Conservation (phyloP, 2,797 vertebrate genomes). For the Spinus olivaceus region DNA sequence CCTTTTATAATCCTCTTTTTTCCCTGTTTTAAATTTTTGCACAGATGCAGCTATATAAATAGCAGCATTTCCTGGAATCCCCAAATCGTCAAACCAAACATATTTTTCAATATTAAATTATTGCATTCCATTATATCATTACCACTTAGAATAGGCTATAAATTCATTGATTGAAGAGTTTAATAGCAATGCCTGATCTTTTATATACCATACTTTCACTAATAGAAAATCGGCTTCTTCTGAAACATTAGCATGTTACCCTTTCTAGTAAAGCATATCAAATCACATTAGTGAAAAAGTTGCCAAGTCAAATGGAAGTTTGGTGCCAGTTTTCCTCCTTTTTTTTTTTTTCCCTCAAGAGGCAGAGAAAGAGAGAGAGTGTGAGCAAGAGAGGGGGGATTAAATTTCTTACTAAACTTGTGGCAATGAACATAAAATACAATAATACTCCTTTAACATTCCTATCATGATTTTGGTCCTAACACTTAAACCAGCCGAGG, state of each 20-base stretch:
- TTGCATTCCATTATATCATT: constrained; percentile 69
- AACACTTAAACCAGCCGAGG: background rate
- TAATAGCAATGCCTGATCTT: constrained; percentile 60
- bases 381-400: constrained; percentile 6
- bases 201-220: constrained; percentile 62
- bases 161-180: constrained; percentile 57
- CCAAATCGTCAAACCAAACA: constrained; percentile 47
- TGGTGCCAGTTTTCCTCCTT: constrained; percentile 37
- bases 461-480: constrained; percentile 48
- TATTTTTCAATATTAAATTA: constrained; percentile 67
- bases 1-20: background rate
- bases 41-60: constrained; percentile 50
- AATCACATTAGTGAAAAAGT: constrained; percentile 66
- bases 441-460: constrained; percentile 64
- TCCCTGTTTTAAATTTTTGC: constrained; percentile 50
- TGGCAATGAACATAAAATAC: constrained; percentile 63
- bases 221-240: constrained; percentile 69
- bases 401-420: constrained; percentile 67
- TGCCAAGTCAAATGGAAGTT: constrained; percentile 71
- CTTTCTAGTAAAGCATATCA: constrained; percentile 69
- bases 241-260: constrained; percentile 73
- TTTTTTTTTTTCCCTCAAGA: background rate
- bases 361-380: background rate
- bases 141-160: constrained; percentile 61
- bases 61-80: constrained; percentile 58